Evolutionary conservation across 2,888 invertebrate species (phyloP).

Genomic region (Noctua pronuba): DNA sequence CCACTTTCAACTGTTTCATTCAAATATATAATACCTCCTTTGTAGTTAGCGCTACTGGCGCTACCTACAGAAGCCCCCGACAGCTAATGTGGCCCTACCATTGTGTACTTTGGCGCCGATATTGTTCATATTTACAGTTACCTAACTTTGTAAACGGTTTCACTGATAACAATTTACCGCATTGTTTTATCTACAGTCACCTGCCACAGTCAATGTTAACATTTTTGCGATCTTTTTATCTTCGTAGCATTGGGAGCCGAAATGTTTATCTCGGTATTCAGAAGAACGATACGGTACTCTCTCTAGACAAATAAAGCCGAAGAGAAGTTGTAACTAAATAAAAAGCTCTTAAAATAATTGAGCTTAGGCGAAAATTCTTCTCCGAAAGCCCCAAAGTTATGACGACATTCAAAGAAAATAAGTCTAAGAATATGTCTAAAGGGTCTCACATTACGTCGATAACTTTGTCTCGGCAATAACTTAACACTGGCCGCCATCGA

Average conservation of each 20-base stretch:
- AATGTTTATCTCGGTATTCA: constrained; percentile 74
- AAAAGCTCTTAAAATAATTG: constrained; percentile 42
- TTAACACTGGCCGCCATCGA: constrained; percentile 86
- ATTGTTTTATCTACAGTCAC: constrained; percentile 36
- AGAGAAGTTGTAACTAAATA: constrained; percentile 35
- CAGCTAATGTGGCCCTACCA: constrained; percentile 18
- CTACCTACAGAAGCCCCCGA: constrained; percentile 38
- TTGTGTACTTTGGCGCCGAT: constrained; percentile 50
- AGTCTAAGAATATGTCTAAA: constrained; percentile 67
- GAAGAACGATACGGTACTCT: constrained; percentile 74
- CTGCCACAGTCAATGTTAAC: constrained; percentile 68
- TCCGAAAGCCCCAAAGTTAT: constrained; percentile 33
- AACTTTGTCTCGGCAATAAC: constrained; percentile 83
- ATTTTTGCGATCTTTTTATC: constrained; percentile 69
- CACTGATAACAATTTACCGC: constrained; percentile 49
- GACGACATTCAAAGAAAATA: constrained; percentile 52
- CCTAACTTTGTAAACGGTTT: constrained; percentile 43
- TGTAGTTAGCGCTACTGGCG: constrained; percentile 29
- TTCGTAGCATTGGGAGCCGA: constrained; percentile 66
- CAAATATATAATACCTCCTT: constrained; percentile 28
- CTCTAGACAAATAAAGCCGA: constrained; percentile 58
- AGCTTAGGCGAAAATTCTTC: constrained; percentile 38
- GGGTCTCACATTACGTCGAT: constrained; percentile 79
- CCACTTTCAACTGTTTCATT: constrained; percentile 27
- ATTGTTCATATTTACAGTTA: constrained; percentile 53